Evolutionary conservation across 2,113 vertebrate genomes (phyloP).

Genomic region (Sorex fumeus): DNA sequence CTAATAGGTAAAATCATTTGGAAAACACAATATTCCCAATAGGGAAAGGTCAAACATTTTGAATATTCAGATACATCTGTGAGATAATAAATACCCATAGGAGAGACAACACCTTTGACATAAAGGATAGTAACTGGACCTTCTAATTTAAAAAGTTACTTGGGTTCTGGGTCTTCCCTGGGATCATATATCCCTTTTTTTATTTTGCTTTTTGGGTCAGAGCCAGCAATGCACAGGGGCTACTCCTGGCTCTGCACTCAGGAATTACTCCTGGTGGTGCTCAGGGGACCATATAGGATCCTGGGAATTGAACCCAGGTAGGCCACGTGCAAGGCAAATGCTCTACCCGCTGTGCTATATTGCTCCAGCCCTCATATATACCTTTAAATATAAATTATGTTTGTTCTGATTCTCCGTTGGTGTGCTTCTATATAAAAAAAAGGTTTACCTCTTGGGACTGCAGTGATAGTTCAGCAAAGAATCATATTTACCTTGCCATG

Average conservation of each 20-base stretch:
- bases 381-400: not conserved
- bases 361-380: too few relatives aligned
- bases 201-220: too few relatives aligned
- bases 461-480: too few relatives aligned
- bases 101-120: not conserved
- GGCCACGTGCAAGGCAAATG: too few relatives aligned
- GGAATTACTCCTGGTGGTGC: too few relatives aligned
- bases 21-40: slow-evolving; percentile 34
- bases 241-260: too few relatives aligned
- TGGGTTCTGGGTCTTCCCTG: not conserved
- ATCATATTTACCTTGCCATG: too few relatives aligned
- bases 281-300: too few relatives aligned
- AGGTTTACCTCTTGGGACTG: not conserved
- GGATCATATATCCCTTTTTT: not conserved
- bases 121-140: not conserved
- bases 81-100: not conserved
- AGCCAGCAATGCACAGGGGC: too few relatives aligned
- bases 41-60: not conserved
- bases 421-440: not conserved
- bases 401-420: not conserved
- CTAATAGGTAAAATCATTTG: slow-evolving; percentile 67
- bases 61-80: not conserved
- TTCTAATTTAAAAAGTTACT: not conserved
- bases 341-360: too few relatives aligned
- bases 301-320: too few relatives aligned